Evolutionary conservation across 2,888 invertebrate genomes (phyloP), one percentile per base, ranked within the genome.

Genomic region (Brachylomia viminalis): DNA sequence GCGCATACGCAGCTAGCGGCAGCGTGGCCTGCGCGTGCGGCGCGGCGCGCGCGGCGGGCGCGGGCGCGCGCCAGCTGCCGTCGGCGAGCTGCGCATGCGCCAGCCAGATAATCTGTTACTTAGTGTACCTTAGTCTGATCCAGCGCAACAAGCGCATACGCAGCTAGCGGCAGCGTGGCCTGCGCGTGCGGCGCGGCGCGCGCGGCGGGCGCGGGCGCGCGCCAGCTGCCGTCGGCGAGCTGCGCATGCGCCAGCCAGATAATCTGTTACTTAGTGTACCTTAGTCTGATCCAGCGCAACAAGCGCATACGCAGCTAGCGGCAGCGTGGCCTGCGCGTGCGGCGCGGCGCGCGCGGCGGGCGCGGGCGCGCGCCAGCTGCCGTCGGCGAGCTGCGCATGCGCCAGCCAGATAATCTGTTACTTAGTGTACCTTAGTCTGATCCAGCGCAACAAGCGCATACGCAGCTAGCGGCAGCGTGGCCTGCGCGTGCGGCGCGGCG

Each of bases 291-390:
- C 95, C 83, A 99, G 97, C 0, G 98, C 97, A 42, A 98, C 96
- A 0, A 98, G 94, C 0, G 98, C 98, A 91, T 98, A 98, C 0
- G 99, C 98, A 0, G 99, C 98, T 23, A 99, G 95, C 0, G 98
- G 98, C 52, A 98, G 70, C 2, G 92, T 87, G 1, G 89, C 86
- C 83, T 95, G 95, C 38, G 95, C 95, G 38, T 91, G 91, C 2
- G 94, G 94, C 77, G 91, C 95, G 91, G 91, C 97, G 97, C 78
- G 98, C 97, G 70, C 97, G 97, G 95, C 97, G 97, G 76, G 97
- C 0, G 89, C 54, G 0, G 92, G 92, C 15, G 90, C 98, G 0
- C 97, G 97, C 96, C 99, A 99, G 87, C 97, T 97, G 80, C 99
- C 99, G 89, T 98, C 98, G 0, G 97, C 87, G 17, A 95, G 96